Conservation (phyloP, 2,113 vertebrate species). For the Melanocharis versteri region DNA sequence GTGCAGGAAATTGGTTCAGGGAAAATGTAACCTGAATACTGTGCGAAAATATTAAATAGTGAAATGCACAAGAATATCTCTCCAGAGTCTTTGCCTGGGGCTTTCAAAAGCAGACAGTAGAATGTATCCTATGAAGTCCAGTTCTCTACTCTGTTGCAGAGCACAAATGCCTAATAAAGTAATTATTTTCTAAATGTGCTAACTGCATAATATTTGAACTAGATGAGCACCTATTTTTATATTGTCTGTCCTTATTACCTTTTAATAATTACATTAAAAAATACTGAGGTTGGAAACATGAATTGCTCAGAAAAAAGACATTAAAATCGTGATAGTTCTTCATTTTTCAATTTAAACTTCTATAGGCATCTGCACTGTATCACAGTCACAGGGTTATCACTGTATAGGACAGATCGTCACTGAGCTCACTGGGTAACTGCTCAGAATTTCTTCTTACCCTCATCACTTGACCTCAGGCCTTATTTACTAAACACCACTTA, state of each 20-base stretch:
- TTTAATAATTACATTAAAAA: neutral
- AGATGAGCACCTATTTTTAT: neutral
- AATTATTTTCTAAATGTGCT: neutral
- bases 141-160: neutral
- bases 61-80: neutral
- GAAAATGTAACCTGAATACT: neutral
- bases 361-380: neutral
- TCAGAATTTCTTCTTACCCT: conserved; percentile 5
- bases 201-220: neutral
- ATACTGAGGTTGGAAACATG: neutral
- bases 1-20: neutral
- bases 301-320: neutral
- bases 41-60: neutral
- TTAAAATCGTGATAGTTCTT: neutral
- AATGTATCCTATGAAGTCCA: neutral
- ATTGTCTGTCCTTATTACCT: neutral
- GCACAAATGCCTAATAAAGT: neutral
- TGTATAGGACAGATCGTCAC: neutral
- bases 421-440: neutral
- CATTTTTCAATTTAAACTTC: neutral
- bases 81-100: neutral
- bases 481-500: conserved; percentile 47
- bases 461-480: conserved; percentile 38
- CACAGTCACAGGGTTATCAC: neutral
- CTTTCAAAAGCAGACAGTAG: neutral